A percentile compares a stretch with the other conserved stretches of the same genome.
phyloP scores from a whole-genome alignment of 1,140 invertebrate species.

The Oryctes rhinoceros region DNA sequence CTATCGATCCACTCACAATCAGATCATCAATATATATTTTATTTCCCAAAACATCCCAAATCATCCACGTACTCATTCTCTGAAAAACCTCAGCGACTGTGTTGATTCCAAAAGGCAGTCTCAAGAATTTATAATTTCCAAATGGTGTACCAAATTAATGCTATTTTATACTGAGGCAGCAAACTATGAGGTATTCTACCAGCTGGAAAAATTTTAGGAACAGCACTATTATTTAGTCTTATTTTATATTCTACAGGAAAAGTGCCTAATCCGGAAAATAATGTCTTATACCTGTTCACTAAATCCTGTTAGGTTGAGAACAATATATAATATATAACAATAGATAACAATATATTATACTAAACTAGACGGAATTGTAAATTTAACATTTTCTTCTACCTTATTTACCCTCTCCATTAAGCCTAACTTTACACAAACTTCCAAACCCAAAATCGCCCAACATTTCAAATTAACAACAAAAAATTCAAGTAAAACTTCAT shows the following conservation, averaged over 20 bases:
- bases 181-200: constrained; percentile 23
- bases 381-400: neutral
- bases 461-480: neutral
- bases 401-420: neutral
- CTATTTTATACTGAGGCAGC: no score
- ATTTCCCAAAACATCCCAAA: no score
- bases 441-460: neutral
- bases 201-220: neutral
- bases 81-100: no score
- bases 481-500: neutral
- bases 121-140: no score
- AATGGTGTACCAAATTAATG: no score
- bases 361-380: neutral
- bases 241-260: neutral
- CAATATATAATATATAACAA: no score
- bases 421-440: neutral
- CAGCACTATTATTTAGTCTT: neutral
- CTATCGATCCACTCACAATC: no score
- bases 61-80: no score
- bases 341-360: neutral
- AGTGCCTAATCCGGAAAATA: constrained; percentile 1
- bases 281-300: constrained; percentile 1
- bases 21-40: no score
- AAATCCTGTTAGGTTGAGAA: neutral
- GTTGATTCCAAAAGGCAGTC: no score